phyloP scores from a whole-genome alignment of 2,797 vertebrate species.

The Hirundo rustica region DNA sequence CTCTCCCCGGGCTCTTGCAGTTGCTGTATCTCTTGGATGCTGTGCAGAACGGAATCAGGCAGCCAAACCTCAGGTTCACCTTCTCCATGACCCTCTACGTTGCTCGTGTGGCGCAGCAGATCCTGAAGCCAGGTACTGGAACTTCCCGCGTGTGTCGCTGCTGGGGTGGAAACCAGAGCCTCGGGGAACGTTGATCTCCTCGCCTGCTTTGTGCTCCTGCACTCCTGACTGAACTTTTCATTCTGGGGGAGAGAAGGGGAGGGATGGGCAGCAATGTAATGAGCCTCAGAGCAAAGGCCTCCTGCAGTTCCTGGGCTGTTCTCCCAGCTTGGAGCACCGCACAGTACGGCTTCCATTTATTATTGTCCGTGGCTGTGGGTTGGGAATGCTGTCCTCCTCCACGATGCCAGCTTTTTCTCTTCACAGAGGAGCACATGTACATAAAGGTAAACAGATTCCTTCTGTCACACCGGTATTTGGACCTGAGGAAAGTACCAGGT shows the following conservation, averaged over 20 bases:
- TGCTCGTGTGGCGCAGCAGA: conserved; percentile 84
- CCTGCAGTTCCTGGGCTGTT: background rate
- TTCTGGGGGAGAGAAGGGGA: background rate
- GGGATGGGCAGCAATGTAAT: background rate
- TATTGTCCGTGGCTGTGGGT: background rate
- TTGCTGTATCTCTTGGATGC: conserved; percentile 90
- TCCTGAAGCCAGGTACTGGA: conserved; percentile 88
- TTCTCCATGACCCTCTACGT: conserved; percentile 86
- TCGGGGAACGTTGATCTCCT: background rate
- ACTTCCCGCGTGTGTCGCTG: background rate
- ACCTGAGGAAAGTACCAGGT: conserved; percentile 88
- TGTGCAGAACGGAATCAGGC: conserved; percentile 85
- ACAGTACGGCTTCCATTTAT: background rate
- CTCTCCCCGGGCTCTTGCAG: conserved; percentile 70
- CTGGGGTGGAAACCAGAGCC: background rate
- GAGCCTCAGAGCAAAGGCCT: background rate
- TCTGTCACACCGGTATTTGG: conserved; percentile 88
- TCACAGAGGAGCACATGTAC: conserved; percentile 94
- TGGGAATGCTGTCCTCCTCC: background rate
- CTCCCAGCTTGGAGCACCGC: background rate
- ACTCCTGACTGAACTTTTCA: background rate
- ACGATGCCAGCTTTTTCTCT: background rate
- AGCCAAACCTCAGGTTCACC: conserved; percentile 84
- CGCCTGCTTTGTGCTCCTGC: rapidly evolving
- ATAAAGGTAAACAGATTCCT: conserved; percentile 89